Conservation (phyloP, 2,888 invertebrate genomes). For the Bhutanitis thaidina region DNA sequence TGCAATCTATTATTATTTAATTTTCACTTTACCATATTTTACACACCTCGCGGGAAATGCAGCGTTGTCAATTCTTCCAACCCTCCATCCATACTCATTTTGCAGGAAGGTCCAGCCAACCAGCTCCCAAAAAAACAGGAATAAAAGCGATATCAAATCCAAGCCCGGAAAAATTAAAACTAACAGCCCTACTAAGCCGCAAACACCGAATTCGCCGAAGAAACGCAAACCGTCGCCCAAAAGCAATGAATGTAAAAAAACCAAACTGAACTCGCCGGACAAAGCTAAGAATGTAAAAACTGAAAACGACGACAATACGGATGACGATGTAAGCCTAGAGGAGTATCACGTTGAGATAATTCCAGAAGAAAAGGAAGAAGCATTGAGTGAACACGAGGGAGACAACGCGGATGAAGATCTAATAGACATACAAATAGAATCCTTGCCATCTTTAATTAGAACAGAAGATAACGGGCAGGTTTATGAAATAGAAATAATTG, state of each 20-base stretch:
- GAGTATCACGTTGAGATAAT: slow-evolving; percentile 3
- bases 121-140: not conserved
- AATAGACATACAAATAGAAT: slow-evolving; percentile 27
- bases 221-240: slow-evolving; percentile 18
- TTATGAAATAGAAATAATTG: slow-evolving; percentile 39
- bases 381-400: not conserved
- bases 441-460: slow-evolving; percentile 29
- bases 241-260: slow-evolving; percentile 2
- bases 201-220: slow-evolving; percentile 10
- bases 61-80: too few relatives aligned
- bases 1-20: too few relatives aligned
- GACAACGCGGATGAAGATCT: not conserved
- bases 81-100: too few relatives aligned
- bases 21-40: too few relatives aligned
- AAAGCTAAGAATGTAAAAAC: slow-evolving; percentile 7
- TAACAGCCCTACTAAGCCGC: slow-evolving; percentile 21
- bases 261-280: not conserved
- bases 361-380: slow-evolving; percentile 5
- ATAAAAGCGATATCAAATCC: slow-evolving; percentile 20
- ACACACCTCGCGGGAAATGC: too few relatives aligned
- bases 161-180: slow-evolving; percentile 24
- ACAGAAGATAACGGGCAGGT: slow-evolving; percentile 24
- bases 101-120: slow-evolving; percentile 5
- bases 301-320: not conserved
- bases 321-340: slow-evolving; percentile 16